Conservation (phyloP, 2,797 vertebrate genomes). For the Channa striata region DNA sequence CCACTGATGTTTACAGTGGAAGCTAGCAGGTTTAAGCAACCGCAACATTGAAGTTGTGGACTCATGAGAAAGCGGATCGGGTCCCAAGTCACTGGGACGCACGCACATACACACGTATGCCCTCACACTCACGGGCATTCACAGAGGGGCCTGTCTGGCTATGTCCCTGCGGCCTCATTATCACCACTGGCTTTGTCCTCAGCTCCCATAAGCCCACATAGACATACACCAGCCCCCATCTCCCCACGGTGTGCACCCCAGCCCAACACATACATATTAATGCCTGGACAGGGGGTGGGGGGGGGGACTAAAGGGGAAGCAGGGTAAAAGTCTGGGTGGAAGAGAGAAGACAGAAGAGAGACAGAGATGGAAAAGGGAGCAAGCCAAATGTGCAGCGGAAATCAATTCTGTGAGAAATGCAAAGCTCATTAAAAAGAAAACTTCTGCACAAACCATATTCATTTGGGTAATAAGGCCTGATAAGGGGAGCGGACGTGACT, state of each 20-base stretch:
- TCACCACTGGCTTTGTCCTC: constrained; percentile 85
- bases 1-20: constrained; percentile 70
- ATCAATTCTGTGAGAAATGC: constrained; percentile 84
- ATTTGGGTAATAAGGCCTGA: constrained; percentile 84
- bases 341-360: constrained; percentile 64
- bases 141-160: constrained; percentile 80
- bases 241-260: constrained; percentile 80
- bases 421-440: constrained; percentile 87
- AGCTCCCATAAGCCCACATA: constrained; percentile 53
- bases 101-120: constrained; percentile 37
- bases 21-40: constrained; percentile 74
- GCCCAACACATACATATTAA: constrained; percentile 83
- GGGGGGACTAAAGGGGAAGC: constrained; percentile 64
- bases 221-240: constrained; percentile 72
- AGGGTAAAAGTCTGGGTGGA: constrained; percentile 68
- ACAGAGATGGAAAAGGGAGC: constrained; percentile 59
- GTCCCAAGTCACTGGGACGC: constrained; percentile 69
- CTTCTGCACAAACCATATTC: constrained; percentile 81
- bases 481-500: constrained; percentile 78
- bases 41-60: constrained; percentile 79
- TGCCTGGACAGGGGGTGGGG: constrained; percentile 69
- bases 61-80: constrained; percentile 75
- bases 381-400: constrained; percentile 76
- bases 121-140: constrained; percentile 47
- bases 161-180: constrained; percentile 85